phyloP scores from a whole-genome alignment of 2,113 vertebrate species.

The Ceyx cyanopectus region DNA sequence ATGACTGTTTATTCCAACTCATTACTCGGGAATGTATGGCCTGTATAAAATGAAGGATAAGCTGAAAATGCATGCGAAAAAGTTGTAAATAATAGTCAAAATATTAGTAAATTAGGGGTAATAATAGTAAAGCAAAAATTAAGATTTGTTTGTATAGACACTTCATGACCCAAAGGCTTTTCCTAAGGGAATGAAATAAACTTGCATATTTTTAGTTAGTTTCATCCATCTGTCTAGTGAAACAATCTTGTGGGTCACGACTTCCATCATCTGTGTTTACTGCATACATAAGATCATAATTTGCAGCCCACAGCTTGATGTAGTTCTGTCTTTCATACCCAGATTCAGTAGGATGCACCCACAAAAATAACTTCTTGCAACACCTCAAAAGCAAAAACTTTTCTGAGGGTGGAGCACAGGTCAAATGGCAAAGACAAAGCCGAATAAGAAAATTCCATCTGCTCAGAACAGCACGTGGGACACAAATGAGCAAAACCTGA shows the following conservation, averaged over 20 bases:
- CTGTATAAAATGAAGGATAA: background rate
- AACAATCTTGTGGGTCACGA: background rate
- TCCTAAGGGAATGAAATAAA: background rate
- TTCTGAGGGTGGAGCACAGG: background rate
- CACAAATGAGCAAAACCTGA: background rate
- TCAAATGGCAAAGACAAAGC: background rate
- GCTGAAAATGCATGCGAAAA: background rate
- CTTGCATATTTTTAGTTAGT: background rate
- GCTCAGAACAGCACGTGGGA: background rate
- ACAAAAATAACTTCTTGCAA: background rate
- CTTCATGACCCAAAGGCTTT: background rate
- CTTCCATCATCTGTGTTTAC: constrained; percentile 12
- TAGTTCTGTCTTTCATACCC: background rate
- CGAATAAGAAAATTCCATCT: background rate
- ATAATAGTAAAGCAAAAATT: background rate
- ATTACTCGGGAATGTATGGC: background rate
- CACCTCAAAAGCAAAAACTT: background rate
- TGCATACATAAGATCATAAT: background rate
- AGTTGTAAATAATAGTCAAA: background rate
- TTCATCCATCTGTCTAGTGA: background rate
- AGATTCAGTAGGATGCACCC: background rate
- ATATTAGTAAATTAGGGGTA: background rate
- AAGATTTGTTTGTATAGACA: background rate
- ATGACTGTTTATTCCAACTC: background rate
- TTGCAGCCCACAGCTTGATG: background rate